Evolutionary conservation across 2,113 vertebrate species (phyloP).

Genomic region (Macrotus californicus): DNA sequence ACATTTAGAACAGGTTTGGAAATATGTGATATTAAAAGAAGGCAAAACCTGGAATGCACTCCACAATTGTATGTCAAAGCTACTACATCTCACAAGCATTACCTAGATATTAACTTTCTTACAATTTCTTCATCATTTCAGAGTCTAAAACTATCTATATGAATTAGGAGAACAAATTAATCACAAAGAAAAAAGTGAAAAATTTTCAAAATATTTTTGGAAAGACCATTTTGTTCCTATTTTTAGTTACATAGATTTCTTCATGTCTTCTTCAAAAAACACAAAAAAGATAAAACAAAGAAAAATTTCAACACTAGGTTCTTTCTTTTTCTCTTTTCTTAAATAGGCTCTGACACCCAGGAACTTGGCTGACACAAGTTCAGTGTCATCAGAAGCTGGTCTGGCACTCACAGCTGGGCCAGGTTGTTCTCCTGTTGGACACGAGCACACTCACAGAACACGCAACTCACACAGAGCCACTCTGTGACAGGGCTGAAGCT

Average conservation of each 20-base stretch:
- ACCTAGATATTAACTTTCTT: not conserved
- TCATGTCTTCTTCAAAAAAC: not conserved
- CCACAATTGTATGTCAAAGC: not conserved
- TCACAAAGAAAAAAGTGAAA: not conserved
- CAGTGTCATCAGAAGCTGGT: too few species aligned
- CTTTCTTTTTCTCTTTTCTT: not conserved
- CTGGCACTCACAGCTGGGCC: accelerated
- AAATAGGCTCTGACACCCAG: not conserved
- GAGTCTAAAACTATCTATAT: not conserved
- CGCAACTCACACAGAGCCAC: not conserved
- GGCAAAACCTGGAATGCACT: not conserved
- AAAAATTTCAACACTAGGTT: not conserved
- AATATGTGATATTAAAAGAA: not conserved
- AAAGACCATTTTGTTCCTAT: not conserved
- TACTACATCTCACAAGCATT: not conserved
- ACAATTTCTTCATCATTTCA: not conserved
- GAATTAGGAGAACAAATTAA: not conserved
- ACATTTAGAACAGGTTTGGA: not conserved
- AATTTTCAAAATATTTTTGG: not conserved
- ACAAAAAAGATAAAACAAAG: not conserved
- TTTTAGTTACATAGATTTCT: not conserved
- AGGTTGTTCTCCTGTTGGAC: not conserved
- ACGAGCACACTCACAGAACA: not conserved
- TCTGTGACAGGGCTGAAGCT: accelerated
- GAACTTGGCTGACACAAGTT: not conserved